Evolutionary conservation across 2,797 vertebrate species (phyloP), one percentile per base, ranked within the genome.

Genomic region (Benthosema pterotum): DNA sequence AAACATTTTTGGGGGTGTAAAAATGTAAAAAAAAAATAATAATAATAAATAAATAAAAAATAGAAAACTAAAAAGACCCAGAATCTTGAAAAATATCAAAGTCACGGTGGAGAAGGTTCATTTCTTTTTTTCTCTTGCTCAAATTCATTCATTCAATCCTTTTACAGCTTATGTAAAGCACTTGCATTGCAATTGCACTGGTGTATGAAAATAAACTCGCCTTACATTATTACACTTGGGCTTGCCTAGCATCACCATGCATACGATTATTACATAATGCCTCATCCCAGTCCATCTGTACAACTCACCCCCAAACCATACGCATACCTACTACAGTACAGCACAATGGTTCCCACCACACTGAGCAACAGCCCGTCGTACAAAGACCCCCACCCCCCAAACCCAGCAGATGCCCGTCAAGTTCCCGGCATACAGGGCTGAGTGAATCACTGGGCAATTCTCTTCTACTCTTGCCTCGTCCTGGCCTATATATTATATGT

Each of bases 261-360:
- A 86, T 88, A 83, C 74, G 77, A 78, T 84, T 74, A 71, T 90
- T 87, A 85, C 77, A 81, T 88, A 88, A 89, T 75, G 43, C 45
- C n/a, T 17, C 18, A 7, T 13, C 50, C 53, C 55, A 28, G 9
- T 55, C 54, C 7, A 25, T 16, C 25, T 13, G 42, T 13, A 3
- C 52, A 61, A 43, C 11, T 43, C 50, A 42, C 45, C 66, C 56
- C 57, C 72, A 78, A 28, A 25, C 32, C n/a, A 48, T 48, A 13
- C 59, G 15, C 58, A 46, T 46, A 25, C 42, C 18, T 14, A 43
- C 18, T 14, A 43, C 50, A 14, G 52, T 4, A 25, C 18, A 47
- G 8, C 42, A 3, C 17, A 55, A 11, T 28, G 32, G 32, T 42
- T 17, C 67, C 78, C 80, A 74, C 78, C 80, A 74, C 75, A 80